These are phyloP conservation scores for Pampusana beccarii DNA, from an alignment of 2,113 vertebrate species.

Conservation along the genomic window DNA sequence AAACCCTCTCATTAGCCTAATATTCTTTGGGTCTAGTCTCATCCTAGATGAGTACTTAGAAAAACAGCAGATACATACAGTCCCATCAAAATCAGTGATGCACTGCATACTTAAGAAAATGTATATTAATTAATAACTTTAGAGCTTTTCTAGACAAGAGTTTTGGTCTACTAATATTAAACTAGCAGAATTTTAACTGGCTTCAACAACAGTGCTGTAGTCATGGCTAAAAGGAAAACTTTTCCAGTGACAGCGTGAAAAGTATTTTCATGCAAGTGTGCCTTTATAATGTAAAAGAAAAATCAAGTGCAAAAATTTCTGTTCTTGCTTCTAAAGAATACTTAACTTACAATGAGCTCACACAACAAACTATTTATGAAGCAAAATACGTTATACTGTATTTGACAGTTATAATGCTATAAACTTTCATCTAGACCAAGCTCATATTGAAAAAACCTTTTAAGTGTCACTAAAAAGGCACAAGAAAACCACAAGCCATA, in stretches of 20 bases:
- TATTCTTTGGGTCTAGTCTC: background rate
- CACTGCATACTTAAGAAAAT: background rate
- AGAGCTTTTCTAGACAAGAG: background rate
- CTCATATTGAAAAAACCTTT: background rate
- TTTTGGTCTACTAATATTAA: background rate
- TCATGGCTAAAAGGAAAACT: background rate
- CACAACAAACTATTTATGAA: background rate
- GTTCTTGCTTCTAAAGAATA: background rate
- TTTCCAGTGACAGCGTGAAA: background rate
- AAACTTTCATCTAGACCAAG: constrained; percentile 6
- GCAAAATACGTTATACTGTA: background rate
- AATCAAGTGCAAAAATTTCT: background rate
- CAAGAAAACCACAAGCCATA: accelerated
- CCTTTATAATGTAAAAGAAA: background rate
- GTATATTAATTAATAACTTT: background rate
- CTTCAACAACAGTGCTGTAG: background rate
- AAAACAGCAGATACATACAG: background rate
- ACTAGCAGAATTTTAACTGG: background rate
- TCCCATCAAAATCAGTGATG: background rate
- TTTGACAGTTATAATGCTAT: background rate
- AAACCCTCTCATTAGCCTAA: background rate
- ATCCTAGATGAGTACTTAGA: background rate
- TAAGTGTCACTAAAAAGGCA: constrained; percentile 6
- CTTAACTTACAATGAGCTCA: background rate
- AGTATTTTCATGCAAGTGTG: background rate